Conservation (phyloP, 2,113 vertebrate species). For the Antidorcas marsupialis region DNA sequence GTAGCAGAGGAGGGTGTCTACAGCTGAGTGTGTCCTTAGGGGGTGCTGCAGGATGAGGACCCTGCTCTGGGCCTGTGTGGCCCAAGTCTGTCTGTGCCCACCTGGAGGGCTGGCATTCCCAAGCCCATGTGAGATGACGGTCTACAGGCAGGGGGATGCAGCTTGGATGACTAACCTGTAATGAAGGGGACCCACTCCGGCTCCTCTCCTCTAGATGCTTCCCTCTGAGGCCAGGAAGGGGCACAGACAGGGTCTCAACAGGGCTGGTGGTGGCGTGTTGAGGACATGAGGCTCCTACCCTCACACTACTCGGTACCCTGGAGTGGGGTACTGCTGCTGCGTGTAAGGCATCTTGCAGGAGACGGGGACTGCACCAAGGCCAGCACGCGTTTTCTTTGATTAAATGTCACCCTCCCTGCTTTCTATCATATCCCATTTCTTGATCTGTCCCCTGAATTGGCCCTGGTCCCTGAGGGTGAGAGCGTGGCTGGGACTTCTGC, state of each 20-base stretch:
- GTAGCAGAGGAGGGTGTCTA: neutral
- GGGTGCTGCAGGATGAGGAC: neutral
- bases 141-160: neutral
- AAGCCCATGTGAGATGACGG: neutral
- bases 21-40: neutral
- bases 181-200: neutral
- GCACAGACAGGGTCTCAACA: neutral
- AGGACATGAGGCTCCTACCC: neutral
- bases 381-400: neutral
- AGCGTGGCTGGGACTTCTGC: neutral
- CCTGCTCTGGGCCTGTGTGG: neutral
- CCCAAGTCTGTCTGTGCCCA: neutral
- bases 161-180: neutral
- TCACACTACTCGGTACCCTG: neutral
- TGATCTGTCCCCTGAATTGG: too few species aligned
- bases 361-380: fast-evolving
- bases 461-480: neutral
- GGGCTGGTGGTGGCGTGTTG: neutral
- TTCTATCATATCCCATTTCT: neutral
- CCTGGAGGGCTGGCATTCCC: neutral
- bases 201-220: neutral
- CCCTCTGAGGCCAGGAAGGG: neutral
- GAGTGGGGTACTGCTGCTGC: neutral
- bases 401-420: fast-evolving
- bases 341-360: neutral